phyloP scores from a whole-genome alignment of 2,113 vertebrate genomes.

The Cnemophilus loriae region DNA sequence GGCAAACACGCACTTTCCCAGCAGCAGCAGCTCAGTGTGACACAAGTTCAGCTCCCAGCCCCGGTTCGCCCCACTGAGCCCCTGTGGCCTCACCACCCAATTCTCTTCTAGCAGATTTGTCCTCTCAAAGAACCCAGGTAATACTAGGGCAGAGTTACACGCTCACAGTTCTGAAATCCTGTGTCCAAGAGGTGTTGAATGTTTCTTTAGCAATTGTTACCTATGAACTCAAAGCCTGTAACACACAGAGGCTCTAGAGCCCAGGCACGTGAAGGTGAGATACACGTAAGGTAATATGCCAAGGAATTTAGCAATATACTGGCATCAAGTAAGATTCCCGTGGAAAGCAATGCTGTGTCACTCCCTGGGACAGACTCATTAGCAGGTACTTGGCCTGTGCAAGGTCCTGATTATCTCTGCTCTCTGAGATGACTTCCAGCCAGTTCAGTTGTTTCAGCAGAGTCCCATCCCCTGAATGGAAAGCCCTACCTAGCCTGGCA shows the following conservation, averaged over 20 bases:
- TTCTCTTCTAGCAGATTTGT: not conserved
- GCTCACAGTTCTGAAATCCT: not conserved
- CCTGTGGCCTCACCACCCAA: not conserved
- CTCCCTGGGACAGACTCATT: not conserved
- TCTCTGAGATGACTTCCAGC: not conserved
- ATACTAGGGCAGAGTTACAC: not conserved
- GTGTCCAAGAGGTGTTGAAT: no score
- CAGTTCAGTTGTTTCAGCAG: not conserved
- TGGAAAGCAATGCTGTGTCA: not conserved
- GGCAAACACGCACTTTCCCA: accelerated
- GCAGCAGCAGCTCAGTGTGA: not conserved
- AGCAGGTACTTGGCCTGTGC: not conserved
- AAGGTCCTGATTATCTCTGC: not conserved
- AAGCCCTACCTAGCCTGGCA: not conserved
- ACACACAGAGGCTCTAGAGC: not conserved
- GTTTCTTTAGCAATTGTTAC: not conserved
- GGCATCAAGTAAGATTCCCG: not conserved
- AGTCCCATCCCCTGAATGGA: not conserved
- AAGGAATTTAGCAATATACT: not conserved
- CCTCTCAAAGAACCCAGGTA: not conserved
- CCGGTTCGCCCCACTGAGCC: not conserved
- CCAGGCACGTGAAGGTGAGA: not conserved
- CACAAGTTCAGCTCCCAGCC: not conserved
- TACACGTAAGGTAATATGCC: not conserved
- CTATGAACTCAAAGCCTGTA: not conserved